Conservation (phyloP, 2,797 vertebrate species). For the Falco rusticolus region DNA sequence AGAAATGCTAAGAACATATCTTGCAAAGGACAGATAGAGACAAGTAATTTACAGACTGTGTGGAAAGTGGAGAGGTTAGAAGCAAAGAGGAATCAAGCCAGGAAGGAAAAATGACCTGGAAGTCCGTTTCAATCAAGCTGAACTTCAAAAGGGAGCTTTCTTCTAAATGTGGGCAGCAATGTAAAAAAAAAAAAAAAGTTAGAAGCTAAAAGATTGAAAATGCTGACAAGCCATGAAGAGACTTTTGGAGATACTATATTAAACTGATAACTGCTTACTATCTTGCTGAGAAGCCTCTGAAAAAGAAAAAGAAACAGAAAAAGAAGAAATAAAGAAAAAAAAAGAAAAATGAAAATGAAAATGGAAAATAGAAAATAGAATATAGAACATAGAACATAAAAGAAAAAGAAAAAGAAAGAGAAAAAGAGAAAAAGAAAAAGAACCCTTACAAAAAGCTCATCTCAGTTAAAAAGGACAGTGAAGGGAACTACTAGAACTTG, state of each 20-base stretch:
- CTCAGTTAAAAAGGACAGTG: not conserved
- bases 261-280: not conserved
- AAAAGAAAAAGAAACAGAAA: not conserved
- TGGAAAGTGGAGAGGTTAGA: not conserved
- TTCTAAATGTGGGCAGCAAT: not conserved
- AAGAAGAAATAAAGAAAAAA: not conserved
- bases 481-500: not conserved
- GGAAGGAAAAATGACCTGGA: not conserved
- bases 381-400: accelerated
- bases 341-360: not conserved
- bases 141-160: not conserved
- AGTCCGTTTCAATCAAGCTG: not conserved
- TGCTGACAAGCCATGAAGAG: not conserved
- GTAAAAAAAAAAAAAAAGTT: not conserved
- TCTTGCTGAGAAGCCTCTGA: not conserved
- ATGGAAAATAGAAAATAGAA: not conserved
- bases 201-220: not conserved
- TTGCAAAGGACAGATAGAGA: not conserved
- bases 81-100: not conserved
- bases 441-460: not conserved
- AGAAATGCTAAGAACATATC: not conserved
- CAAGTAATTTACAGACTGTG: not conserved
- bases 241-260: not conserved
- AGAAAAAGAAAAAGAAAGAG: too few relatives aligned
- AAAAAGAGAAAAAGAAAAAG: not conserved